Percentiles rank a stretch among this genome's conserved stretches.
phyloP scores from a whole-genome alignment of 2,888 invertebrate genomes.

The Cephus rjabovi region DNA sequence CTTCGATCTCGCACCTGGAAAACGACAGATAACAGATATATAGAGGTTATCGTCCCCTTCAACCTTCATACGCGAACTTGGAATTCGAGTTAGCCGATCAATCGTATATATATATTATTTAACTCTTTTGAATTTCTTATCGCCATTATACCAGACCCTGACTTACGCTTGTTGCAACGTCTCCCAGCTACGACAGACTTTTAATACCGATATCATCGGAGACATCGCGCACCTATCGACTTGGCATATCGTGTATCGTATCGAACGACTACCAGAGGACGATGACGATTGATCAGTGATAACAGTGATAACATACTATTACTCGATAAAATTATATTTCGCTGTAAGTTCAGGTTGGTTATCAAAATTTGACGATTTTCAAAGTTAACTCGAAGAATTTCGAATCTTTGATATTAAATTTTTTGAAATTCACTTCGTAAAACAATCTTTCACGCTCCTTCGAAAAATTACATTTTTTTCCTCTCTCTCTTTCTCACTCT shows the following conservation, averaged over 20 bases:
- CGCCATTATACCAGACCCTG: too few relatives aligned
- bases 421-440: background rate
- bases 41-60: background rate
- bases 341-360: background rate
- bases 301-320: background rate
- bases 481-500: background rate
- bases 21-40: background rate
- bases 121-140: too few relatives aligned
- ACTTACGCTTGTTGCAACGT: background rate
- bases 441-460: background rate
- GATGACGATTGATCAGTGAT: background rate
- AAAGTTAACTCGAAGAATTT: background rate
- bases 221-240: background rate
- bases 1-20: background rate
- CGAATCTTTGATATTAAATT: background rate
- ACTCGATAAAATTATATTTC: background rate
- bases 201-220: slow-evolving; percentile 29
- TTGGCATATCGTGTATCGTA: slow-evolving; percentile 2
- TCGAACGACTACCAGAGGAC: background rate
- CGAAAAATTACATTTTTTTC: background rate
- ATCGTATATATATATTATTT: too few relatives aligned
- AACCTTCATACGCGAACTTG: background rate
- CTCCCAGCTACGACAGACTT: background rate
- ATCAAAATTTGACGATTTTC: background rate
- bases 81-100: background rate